phyloP scores from a whole-genome alignment of 2,888 invertebrate genomes.

The Tetragonisca angustula region DNA sequence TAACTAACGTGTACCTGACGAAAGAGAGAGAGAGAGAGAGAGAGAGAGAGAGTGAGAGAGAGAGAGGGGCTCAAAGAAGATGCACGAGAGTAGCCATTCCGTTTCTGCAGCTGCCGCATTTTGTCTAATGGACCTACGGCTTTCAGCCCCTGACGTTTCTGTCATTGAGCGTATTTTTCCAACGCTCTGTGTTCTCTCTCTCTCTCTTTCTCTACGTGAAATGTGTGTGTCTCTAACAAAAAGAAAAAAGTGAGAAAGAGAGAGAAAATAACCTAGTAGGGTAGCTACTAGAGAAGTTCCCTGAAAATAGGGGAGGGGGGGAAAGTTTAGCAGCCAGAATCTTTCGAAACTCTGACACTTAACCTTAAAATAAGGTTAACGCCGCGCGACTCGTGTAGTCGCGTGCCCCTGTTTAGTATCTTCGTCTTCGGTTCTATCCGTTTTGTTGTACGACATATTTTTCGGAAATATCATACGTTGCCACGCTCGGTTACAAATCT shows the following conservation, averaged over 20 bases:
- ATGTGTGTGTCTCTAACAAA: neutral
- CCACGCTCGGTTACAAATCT: too few species aligned
- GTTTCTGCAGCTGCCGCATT: slow-evolving; percentile 14
- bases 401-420: neutral
- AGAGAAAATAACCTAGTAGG: neutral
- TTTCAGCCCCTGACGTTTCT: slow-evolving; percentile 9
- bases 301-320: neutral
- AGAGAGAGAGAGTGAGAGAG: neutral
- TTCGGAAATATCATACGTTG: too few species aligned
- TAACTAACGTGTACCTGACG: neutral
- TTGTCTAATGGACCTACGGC: slow-evolving; percentile 14
- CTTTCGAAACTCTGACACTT: slow-evolving; percentile 10
- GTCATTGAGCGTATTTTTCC: slow-evolving; percentile 10
- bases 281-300: neutral
- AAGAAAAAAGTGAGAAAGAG: neutral
- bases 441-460: neutral
- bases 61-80: slow-evolving; percentile 10
- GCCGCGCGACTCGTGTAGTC: neutral
- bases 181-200: neutral
- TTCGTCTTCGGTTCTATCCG: neutral
- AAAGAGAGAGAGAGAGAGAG: neutral
- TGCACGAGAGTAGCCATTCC: slow-evolving; percentile 32
- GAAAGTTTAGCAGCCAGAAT: slow-evolving; percentile 14
- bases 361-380: neutral
- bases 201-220: neutral